Conservation (phyloP, 2,797 vertebrate species). For the Periparus ater region DNA sequence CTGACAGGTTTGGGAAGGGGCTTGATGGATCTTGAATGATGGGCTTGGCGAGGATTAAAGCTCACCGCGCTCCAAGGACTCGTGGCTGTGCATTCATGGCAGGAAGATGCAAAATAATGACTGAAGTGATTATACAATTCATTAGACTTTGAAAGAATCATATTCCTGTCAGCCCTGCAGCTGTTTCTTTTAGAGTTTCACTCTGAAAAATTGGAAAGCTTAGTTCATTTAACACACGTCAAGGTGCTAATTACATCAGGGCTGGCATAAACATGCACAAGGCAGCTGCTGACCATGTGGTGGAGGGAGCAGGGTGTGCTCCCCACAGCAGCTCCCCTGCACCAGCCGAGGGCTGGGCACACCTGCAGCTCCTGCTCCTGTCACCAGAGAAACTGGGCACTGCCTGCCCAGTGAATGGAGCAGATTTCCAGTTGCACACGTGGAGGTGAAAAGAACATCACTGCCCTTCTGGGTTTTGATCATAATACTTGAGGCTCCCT, state of each 20-base stretch:
- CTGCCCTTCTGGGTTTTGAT: background rate
- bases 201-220: slow-evolving; percentile 25
- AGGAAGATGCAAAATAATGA: slow-evolving; percentile 31
- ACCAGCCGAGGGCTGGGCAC: background rate
- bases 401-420: accelerated
- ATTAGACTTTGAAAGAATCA: slow-evolving; percentile 47
- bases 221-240: slow-evolving; percentile 33
- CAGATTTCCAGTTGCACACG: accelerated
- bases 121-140: slow-evolving; percentile 49
- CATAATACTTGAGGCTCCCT: background rate
- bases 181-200: slow-evolving; percentile 49
- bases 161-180: slow-evolving; percentile 53
- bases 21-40: background rate
- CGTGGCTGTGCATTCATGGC: background rate
- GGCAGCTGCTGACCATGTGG: slow-evolving; percentile 47
- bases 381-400: accelerated
- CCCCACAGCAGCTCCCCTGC: accelerated
- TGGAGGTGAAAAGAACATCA: background rate
- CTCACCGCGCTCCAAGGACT: background rate
- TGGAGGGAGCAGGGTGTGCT: background rate
- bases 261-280: slow-evolving; percentile 6
- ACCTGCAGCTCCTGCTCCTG: background rate
- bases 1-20: background rate
- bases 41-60: background rate
- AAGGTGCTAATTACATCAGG: slow-evolving; percentile 55